Evolutionary conservation across 2,797 vertebrate species (phyloP).

Genomic region (Neosilurus mollespiculum): DNA sequence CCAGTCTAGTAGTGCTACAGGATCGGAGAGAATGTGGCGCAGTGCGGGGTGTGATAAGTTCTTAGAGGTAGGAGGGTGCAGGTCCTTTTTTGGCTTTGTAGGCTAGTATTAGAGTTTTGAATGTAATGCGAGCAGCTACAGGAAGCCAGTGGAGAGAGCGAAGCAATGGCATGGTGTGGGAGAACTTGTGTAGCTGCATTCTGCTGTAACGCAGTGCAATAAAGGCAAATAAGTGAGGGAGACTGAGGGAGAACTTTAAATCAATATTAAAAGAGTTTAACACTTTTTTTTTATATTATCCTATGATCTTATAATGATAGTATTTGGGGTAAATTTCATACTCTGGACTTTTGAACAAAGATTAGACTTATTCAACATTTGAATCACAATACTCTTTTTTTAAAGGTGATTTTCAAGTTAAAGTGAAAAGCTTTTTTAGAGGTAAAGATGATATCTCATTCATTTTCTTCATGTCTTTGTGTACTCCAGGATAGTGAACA

Average conservation of each 20-base stretch:
- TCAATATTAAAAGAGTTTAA: background rate
- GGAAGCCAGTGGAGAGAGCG: too few relatives aligned
- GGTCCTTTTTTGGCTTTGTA: too few relatives aligned
- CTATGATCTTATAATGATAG: background rate
- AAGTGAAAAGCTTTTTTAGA: background rate
- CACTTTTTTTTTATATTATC: background rate
- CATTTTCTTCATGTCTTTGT: background rate
- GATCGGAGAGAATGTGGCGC: too few relatives aligned
- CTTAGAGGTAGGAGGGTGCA: too few relatives aligned
- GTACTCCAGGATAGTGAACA: background rate
- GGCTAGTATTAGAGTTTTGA: too few relatives aligned
- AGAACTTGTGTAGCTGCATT: too few relatives aligned
- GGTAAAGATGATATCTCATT: background rate
- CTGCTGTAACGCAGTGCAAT: too few relatives aligned
- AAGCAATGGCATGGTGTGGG: too few relatives aligned
- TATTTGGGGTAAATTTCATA: background rate
- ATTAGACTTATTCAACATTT: background rate
- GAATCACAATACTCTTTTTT: background rate
- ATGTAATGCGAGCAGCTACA: too few relatives aligned
- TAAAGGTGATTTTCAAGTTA: background rate
- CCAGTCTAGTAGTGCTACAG: too few relatives aligned
- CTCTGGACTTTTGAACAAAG: background rate
- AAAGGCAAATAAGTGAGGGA: background rate
- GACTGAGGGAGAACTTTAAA: background rate
- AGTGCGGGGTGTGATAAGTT: too few relatives aligned